phyloP scores from a whole-genome alignment of 2,113 vertebrate species.

The Pomatorhinus ruficollis region DNA sequence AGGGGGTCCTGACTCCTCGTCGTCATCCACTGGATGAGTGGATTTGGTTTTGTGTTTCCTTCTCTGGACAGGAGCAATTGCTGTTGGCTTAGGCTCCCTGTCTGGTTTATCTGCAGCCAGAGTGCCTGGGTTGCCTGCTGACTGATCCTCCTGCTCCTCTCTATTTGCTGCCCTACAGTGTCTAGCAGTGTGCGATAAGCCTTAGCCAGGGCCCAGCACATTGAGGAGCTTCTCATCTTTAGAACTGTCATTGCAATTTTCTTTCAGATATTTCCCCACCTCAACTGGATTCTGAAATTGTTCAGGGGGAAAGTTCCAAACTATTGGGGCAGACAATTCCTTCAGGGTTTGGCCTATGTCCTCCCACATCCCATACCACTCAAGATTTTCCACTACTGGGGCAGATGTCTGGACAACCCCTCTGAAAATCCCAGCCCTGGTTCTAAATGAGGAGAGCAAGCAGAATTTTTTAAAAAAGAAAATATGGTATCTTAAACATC shows the following conservation, averaged over 20 bases:
- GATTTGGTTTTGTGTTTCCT: not conserved
- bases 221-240: not conserved
- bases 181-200: not conserved
- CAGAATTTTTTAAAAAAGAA: not conserved
- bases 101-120: not conserved
- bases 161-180: not conserved
- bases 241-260: not conserved
- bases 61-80: not conserved
- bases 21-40: not conserved
- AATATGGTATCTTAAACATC: not conserved
- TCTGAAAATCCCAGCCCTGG: not conserved
- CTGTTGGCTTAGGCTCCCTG: not conserved
- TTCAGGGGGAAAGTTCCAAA: not conserved
- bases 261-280: not conserved
- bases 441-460: not conserved
- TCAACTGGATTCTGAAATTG: not conserved
- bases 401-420: not conserved
- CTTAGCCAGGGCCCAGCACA: not conserved
- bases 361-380: not conserved
- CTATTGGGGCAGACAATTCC: not conserved
- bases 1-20: not conserved
- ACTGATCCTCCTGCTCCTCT: not conserved
- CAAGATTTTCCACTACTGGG: not conserved
- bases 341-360: not conserved
- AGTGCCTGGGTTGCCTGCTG: not conserved